Percentiles rank a stretch among this genome's conserved stretches.
These are phyloP conservation scores for Zeus faber DNA, from an alignment of 2,113 vertebrate genomes.

Conservation along the genomic window DNA sequence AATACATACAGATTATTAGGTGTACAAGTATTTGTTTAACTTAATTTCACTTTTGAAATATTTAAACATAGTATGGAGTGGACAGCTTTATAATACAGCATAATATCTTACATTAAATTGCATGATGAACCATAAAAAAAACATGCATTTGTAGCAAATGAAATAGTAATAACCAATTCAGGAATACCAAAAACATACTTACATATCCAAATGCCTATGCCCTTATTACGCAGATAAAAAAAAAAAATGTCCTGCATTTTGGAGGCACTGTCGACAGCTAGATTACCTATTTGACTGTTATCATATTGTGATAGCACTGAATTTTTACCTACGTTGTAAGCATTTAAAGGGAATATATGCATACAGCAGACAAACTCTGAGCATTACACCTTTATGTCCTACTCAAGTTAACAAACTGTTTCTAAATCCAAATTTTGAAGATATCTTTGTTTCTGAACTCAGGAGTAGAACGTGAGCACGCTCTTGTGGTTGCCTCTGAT, in stretches of 20 bases:
- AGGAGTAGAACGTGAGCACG: constrained; percentile 97
- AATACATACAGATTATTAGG: constrained; percentile 17
- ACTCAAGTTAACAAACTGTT: not conserved
- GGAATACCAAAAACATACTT: not conserved
- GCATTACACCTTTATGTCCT: not conserved
- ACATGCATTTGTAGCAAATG: not conserved
- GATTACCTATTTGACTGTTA: constrained; percentile 11
- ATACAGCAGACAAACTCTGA: not conserved
- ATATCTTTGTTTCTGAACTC: constrained; percentile 38
- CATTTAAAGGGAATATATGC: not conserved
- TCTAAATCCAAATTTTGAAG: not conserved
- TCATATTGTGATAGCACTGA: constrained; percentile 3
- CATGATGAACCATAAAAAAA: constrained; percentile 18
- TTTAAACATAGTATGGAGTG: constrained; percentile 24
- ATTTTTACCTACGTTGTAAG: constrained; percentile 2
- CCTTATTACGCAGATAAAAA: not conserved
- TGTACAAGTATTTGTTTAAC: too few species aligned
- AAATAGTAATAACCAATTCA: not conserved
- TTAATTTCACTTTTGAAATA: constrained; percentile 30
- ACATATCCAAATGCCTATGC: not conserved
- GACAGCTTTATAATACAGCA: constrained; percentile 20
- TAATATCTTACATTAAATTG: constrained; percentile 27
- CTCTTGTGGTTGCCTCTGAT: constrained; percentile 98
- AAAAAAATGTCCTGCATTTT: not conserved
- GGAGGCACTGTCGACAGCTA: not conserved